Evolutionary conservation across 1,140 invertebrate species (phyloP).

Genomic region (Protaetia brevitarsis): DNA sequence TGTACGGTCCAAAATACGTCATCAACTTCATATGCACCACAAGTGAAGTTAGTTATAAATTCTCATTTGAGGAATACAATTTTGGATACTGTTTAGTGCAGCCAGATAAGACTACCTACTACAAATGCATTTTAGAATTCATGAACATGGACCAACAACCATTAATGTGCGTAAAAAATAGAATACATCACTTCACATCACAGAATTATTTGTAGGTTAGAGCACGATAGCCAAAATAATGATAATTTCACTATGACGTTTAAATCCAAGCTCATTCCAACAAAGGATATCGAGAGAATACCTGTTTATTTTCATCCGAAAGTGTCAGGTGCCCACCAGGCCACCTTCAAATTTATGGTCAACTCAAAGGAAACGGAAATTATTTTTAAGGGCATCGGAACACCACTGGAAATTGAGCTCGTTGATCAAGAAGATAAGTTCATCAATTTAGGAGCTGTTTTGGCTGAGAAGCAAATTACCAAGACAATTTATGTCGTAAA

Average conservation of each 20-base stretch:
- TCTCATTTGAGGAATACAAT: conserved; percentile 48
- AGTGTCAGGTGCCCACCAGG: conserved; percentile 39
- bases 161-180: conserved; percentile 38
- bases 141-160: conserved; percentile 44
- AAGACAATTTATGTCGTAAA: conserved; percentile 47
- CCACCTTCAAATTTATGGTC: conserved; percentile 42
- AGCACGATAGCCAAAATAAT: conserved; percentile 42
- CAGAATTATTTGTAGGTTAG: conserved; percentile 39
- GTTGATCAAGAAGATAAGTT: conserved; percentile 46
- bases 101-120: conserved; percentile 32
- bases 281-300: conserved; percentile 37
- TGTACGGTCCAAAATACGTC: conserved; percentile 47
- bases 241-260: conserved; percentile 42
- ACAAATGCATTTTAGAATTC: conserved; percentile 41
- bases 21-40: conserved; percentile 43
- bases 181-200: background rate
- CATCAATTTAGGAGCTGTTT: conserved; percentile 46
- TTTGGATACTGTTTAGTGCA: conserved; percentile 51
- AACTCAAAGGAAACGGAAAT: conserved; percentile 43
- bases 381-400: conserved; percentile 48
- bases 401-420: conserved; percentile 43
- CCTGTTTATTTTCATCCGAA: conserved; percentile 47
- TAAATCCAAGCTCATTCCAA: conserved; percentile 33
- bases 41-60: conserved; percentile 38
- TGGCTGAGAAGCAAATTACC: conserved; percentile 35